Percentiles rank a stretch among this genome's conserved stretches.
Evolutionary conservation across 2,888 invertebrate species (phyloP).

Genomic region (Rotaria sp.): DNA sequence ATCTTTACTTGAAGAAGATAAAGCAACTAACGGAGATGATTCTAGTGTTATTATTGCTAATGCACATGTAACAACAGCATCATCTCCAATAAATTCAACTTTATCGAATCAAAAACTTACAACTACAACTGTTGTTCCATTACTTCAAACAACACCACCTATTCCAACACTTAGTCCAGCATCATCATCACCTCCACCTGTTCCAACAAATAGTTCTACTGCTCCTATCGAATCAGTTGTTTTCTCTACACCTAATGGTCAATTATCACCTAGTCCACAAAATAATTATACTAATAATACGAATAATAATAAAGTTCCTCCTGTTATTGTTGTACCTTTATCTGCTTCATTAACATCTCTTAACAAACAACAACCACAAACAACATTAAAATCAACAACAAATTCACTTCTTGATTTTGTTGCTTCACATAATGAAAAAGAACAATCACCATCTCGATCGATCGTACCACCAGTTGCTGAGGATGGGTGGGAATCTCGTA

Average conservation of each 20-base stretch:
- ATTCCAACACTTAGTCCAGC: background rate
- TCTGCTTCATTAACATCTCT: background rate
- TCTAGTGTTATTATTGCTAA: background rate
- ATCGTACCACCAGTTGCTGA: background rate
- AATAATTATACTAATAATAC: background rate
- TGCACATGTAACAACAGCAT: background rate
- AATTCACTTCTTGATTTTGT: background rate
- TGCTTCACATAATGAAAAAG: background rate
- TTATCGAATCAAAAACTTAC: background rate
- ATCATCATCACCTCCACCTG: background rate
- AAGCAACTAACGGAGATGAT: background rate
- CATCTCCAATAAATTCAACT: background rate
- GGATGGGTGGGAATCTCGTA: background rate
- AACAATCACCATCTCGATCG: conserved; percentile 9
- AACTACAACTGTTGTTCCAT: background rate
- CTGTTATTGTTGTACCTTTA: background rate
- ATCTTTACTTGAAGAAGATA: background rate
- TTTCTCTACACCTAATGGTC: conserved; percentile 23
- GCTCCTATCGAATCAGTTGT: background rate
- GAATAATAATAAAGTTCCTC: background rate
- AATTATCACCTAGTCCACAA: conserved; percentile 13
- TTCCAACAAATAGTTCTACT: too few species aligned
- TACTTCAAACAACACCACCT: background rate
- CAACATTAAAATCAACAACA: background rate
- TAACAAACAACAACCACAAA: conserved; percentile 13